Evolutionary conservation across 1,140 invertebrate genomes (phyloP), one percentile per base, ranked within the genome.

Genomic region (Antheraea mylitta): DNA sequence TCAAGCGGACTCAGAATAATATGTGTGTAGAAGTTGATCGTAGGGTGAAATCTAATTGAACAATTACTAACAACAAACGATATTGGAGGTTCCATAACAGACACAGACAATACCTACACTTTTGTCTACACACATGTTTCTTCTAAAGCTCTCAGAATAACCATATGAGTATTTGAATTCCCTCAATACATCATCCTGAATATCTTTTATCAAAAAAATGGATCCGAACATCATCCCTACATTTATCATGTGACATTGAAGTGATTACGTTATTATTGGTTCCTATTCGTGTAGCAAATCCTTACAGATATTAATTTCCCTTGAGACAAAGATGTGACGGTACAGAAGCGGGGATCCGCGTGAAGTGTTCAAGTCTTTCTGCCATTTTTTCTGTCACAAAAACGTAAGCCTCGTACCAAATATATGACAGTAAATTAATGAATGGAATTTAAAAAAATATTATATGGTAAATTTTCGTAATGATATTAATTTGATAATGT

Each of bases 241-340:
- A 63, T 63, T 63, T 63, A 18, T 63, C 61, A 63, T 16, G 37
- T 30, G 61, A 63, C 61, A 63, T 19, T 36, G 18, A 37, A 37
- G 7, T 36, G 61, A 63, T 13, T 37, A 63, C 30, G 36, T 63
- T 36, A 7, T 37, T 63, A 63, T 36, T 37, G 30, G 59, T 61
- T 19, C 37, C 61, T 63, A 11, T 16, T 53, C 45, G 45, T 53
- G 30, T 7, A 63, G 22, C 22, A 36, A n/a, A 37, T 36, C 45
- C 30, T 63, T 37, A 36, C 61, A 13, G 16, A 63, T 18, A n/a
- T 63, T 36, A 63, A 63, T 63, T 63, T 63, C 61, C 61, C 61
- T 13, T 13, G 61, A 63, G 61, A 63, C 19, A 16, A 16, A 53
- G 45, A 53, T 16, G 45, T 53, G 22, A 30, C 45, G 16, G 45